Base-by-base conservation (phyloP, 1,140 invertebrate species). In the Mamestra configurata region DNA sequence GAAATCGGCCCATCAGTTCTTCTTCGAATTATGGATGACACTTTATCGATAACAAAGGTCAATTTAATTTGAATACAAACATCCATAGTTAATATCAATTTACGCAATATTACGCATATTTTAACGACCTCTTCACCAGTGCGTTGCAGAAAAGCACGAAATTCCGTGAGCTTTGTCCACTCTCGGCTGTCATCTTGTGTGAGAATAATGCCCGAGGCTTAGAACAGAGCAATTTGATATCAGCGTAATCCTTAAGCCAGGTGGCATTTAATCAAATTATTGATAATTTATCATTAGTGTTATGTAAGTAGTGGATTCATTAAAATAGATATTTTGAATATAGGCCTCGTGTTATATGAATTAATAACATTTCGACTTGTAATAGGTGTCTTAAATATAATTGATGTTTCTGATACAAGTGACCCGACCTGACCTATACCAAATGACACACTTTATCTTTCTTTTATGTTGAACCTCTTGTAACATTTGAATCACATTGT, bases 11-110 rank as follows among this genome's bases (percentile, higher is more conserved):
- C 27, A 35, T 27, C 66, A 70, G 8, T 51, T 49, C 13, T 18
- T 35, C 31, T 24, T 37, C 72, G 20, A 18, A 15, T 15, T 22
- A 61, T 61, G n/a, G 10, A 57, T 73, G 31, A 15, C 49, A 55
- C n/a, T 37, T 70, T 68, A 70, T 57, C n/a, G 37, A 78, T 46
- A 66, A 72, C 57, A 79, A 79, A 79, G 78, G 70, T 79, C 78
- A 79, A 43, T 49, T 55, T 79, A 4, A 75, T 68, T 79, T 73
- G 77, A 57, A 79, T 64, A 49, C 68, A 79, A 79, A 43, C 53
- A 22, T 72, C 46, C 27, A 51, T 55, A 11, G n/a, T 35, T 53
- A 37, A 43, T 40, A 10, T 43, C 8, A 40, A 13, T 40, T 57
- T 64, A 66, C 37, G 61, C 35, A 43, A 66, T 43, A 8, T 43